Evolutionary conservation across 2,797 vertebrate species (phyloP).

Genomic region (Poeciliopsis paucimaculata): DNA sequence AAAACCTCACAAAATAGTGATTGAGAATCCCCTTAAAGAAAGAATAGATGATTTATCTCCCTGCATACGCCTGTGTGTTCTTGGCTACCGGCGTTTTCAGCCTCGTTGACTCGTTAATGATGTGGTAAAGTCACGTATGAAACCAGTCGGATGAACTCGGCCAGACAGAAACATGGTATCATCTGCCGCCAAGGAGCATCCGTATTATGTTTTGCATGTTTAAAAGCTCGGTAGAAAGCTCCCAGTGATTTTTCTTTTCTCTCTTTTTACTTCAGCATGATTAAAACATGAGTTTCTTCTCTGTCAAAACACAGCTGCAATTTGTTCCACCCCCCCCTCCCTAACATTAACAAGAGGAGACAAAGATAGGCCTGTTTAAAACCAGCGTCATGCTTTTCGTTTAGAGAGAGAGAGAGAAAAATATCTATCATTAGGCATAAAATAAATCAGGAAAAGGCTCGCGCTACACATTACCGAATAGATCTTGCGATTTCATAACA

Average conservation of each 20-base stretch:
- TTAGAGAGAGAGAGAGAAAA: not conserved
- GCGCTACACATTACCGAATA: not conserved
- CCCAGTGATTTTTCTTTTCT: constrained; percentile 32
- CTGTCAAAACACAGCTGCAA: constrained; percentile 40
- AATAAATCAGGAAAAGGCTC: not conserved
- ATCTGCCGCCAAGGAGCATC: constrained; percentile 45
- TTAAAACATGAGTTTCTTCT: constrained; percentile 39
- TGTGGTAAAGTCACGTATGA: constrained; percentile 67
- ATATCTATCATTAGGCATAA: not conserved
- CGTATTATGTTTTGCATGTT: constrained; percentile 47
- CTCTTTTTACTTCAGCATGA: constrained; percentile 20
- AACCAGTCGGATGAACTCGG: constrained; percentile 55
- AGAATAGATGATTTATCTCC: constrained; percentile 24
- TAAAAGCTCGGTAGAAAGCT: constrained; percentile 28
- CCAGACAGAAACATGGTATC: constrained; percentile 59
- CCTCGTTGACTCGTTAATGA: constrained; percentile 72
- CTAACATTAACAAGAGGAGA: constrained; percentile 7
- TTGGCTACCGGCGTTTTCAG: constrained; percentile 50
- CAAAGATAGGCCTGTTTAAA: constrained; percentile 13
- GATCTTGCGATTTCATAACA: constrained; percentile 8
- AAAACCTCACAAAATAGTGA: constrained; percentile 39
- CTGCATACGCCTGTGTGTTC: constrained; percentile 43
- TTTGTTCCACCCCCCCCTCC: not conserved
- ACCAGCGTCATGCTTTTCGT: not conserved
- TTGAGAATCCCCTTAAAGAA: constrained; percentile 12